Percentiles rank a stretch among this genome's conserved stretches.
These are phyloP conservation scores for Dreissena rostriformis DNA, from an alignment of 1,140 invertebrate species.

Conservation along the genomic window DNA sequence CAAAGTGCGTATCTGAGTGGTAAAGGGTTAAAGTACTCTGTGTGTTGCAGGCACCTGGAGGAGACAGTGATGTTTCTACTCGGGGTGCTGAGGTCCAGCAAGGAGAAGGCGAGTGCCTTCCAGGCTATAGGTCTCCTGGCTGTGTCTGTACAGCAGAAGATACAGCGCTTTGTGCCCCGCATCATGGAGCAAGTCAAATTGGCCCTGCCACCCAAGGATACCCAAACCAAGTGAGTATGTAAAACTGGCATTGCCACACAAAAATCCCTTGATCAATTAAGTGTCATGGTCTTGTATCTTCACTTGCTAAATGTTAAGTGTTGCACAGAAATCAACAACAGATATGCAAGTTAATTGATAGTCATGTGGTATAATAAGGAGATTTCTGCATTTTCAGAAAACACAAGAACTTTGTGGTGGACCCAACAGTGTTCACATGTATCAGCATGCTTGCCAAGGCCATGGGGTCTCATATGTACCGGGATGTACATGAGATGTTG, in stretches of 20 bases:
- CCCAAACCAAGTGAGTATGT: constrained; percentile 85
- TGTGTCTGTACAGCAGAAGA: constrained; percentile 91
- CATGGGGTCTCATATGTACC: constrained; percentile 88
- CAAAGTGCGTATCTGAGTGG: too few relatives aligned
- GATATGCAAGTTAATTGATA: too few relatives aligned
- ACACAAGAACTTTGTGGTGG: constrained; percentile 85
- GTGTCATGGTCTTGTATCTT: too few relatives aligned
- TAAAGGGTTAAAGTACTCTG: too few relatives aligned
- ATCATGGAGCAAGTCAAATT: constrained; percentile 94
- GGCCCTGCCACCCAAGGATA: constrained; percentile 89
- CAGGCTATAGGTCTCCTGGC: constrained; percentile 94
- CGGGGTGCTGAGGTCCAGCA: constrained; percentile 86
- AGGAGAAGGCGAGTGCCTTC: constrained; percentile 93
- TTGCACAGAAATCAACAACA: too few relatives aligned
- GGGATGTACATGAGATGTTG: constrained; percentile 92
- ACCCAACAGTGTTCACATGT: constrained; percentile 96
- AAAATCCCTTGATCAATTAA: constrained; percentile 78
- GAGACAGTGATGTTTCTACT: constrained; percentile 91
- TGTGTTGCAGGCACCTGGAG: constrained; percentile 86
- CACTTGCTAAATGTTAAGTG: too few relatives aligned
- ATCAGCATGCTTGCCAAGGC: constrained; percentile 96
- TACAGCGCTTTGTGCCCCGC: constrained; percentile 89
- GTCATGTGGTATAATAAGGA: too few relatives aligned
- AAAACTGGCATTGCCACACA: constrained; percentile 89
- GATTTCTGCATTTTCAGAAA: constrained; percentile 76